phyloP scores from a whole-genome alignment of 2,888 invertebrate genomes.

The Antitype chi region DNA sequence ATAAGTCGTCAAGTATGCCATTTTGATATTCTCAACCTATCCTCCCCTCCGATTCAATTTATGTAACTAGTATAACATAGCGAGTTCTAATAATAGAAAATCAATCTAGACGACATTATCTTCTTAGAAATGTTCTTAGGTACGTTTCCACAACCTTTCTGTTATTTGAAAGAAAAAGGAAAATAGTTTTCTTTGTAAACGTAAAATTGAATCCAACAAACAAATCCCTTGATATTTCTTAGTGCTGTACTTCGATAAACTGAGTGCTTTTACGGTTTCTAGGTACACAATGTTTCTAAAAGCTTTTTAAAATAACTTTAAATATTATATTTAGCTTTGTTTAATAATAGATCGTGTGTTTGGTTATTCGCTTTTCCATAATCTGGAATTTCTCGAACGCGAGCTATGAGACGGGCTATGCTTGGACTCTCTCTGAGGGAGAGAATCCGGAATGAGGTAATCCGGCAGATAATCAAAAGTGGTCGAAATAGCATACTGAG shows the following conservation, averaged over 20 bases:
- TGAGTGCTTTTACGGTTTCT: conserved; percentile 3
- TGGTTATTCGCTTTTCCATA: neutral
- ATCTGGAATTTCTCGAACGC: no score
- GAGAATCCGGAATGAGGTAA: no score
- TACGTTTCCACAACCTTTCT: conserved; percentile 11
- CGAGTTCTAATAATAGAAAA: neutral
- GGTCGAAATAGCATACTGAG: no score
- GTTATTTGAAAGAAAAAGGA: conserved; percentile 4
- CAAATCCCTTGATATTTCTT: conserved; percentile 20
- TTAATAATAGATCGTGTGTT: neutral
- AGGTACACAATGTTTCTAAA: neutral
- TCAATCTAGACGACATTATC: neutral
- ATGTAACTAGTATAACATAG: neutral
- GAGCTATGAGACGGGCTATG: no score
- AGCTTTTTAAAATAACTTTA: conserved; percentile 8
- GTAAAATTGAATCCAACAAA: conserved; percentile 41
- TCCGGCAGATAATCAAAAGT: no score
- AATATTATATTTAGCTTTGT: neutral
- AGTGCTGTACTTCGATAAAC: conserved; percentile 11
- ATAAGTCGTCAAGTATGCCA: neutral
- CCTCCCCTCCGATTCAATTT: neutral
- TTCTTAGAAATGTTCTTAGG: neutral
- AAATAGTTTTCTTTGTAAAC: conserved; percentile 27
- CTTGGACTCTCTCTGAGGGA: no score
- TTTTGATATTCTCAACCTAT: neutral